phyloP scores from a whole-genome alignment of 2,113 vertebrate genomes.

The Tetrax tetrax region DNA sequence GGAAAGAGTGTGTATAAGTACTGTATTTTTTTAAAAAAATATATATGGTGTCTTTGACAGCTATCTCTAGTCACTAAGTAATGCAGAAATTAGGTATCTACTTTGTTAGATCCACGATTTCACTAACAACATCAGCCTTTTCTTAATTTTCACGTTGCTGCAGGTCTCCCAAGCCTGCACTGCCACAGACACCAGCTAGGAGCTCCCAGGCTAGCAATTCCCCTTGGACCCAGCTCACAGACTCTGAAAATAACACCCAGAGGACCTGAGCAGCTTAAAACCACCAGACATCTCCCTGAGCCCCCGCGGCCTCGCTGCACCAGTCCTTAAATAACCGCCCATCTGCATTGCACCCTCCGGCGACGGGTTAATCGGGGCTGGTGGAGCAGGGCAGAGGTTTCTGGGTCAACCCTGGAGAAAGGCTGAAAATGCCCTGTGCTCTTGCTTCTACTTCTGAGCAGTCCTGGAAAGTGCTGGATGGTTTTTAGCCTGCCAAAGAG shows the following conservation, averaged over 20 bases:
- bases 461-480: background rate
- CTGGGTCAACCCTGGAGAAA: background rate
- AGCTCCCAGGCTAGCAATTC: background rate
- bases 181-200: background rate
- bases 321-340: background rate
- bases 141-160: background rate
- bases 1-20: background rate
- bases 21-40: background rate
- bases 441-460: background rate
- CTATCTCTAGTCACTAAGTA: background rate
- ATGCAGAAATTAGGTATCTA: background rate
- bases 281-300: background rate
- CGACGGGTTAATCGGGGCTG: fast-evolving
- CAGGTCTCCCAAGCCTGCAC: background rate
- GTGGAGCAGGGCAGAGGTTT: background rate
- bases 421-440: background rate
- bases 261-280: background rate
- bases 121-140: background rate
- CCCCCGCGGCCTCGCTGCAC: no score
- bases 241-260: background rate
- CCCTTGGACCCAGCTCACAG: background rate
- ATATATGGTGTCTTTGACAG: background rate
- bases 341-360: background rate
- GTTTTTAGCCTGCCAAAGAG: background rate
- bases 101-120: background rate